Percentiles rank a stretch among this genome's conserved stretches.
Evolutionary conservation across 2,113 vertebrate genomes (phyloP).

Genomic region (Pelodiscus sinensis): DNA sequence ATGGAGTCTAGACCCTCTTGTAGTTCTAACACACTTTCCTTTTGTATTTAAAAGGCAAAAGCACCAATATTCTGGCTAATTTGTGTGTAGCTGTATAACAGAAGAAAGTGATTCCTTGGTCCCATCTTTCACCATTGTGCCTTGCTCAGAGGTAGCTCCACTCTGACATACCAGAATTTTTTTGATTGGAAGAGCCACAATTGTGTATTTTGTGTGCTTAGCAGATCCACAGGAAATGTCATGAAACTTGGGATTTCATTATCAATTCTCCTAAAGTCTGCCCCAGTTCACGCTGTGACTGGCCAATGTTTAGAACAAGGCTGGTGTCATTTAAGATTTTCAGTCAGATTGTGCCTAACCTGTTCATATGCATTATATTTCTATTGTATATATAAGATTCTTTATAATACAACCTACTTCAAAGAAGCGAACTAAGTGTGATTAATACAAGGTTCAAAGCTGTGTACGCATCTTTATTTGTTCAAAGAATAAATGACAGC

Average conservation of each 20-base stretch:
- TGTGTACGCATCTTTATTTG: background rate
- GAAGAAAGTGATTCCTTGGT: background rate
- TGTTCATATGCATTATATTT: background rate
- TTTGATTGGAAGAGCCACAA: background rate
- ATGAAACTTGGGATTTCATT: background rate
- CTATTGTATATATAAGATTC: background rate
- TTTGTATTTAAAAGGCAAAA: background rate
- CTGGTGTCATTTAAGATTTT: background rate
- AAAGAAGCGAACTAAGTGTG: background rate
- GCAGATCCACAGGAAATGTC: background rate
- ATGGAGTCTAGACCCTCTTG: background rate
- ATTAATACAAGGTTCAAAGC: slow-evolving; percentile 11
- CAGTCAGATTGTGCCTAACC: background rate
- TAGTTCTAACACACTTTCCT: background rate
- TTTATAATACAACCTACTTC: background rate
- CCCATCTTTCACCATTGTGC: background rate
- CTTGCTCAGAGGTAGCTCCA: background rate
- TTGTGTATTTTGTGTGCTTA: background rate
- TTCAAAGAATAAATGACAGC: slow-evolving; percentile 20
- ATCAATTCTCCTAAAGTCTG: background rate
- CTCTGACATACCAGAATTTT: background rate
- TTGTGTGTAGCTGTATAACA: background rate
- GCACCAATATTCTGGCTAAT: background rate
- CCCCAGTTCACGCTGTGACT: background rate
- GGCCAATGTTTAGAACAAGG: background rate